Base-by-base conservation (phyloP, 2,888 invertebrate species). In the Drepana falcataria region DNA sequence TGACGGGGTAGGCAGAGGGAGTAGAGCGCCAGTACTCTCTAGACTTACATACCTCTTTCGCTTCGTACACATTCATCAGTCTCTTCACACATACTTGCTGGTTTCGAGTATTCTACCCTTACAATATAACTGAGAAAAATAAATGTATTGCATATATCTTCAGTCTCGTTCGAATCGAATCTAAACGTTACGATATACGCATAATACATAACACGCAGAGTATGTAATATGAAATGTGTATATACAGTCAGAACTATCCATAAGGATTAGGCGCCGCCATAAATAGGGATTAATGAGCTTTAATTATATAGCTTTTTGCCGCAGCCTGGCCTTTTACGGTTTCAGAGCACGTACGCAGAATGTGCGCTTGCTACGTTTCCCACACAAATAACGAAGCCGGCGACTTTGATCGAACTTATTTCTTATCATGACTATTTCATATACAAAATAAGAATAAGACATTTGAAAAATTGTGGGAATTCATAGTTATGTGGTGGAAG, bases 231-330 rank as follows among this genome's bases (percentile, higher is more conserved):
- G 61, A 63, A 65, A 64, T 59, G 57, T 59, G 56, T 53, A 60
- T 58, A 56, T 55, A 57, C 48, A 58, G 54, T 54, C 55, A 56
- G 55, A 62, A 73, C 72, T 75, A 73, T 73, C 70, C 70, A 52
- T 64, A 61, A 64, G 77, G 75, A 79, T 82, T 80, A 79, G 67
- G 69, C 58, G 67, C 59, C 63, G 65, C 72, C 73, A 82, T 84
- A 83, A 81, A 84, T 83, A 78, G 67, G 75, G 80, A 81, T 85
- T 77, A 84, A 84, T 83, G 77, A 78, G 80, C 71, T 80, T 82
- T 83, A 81, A 85, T 81, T 82, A 80, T 75, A 76, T 76, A 69
- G 71, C 75, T 77, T 77, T 82, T 77, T 74, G 77, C 68, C 66
- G 68, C 53, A 59, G 61, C 59, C 59, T 51, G 57, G 55, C 55